Percentiles rank a stretch among this genome's conserved stretches.
Evolutionary conservation across 2,797 vertebrate genomes (phyloP).

Genomic region (Nannoperca obscura): DNA sequence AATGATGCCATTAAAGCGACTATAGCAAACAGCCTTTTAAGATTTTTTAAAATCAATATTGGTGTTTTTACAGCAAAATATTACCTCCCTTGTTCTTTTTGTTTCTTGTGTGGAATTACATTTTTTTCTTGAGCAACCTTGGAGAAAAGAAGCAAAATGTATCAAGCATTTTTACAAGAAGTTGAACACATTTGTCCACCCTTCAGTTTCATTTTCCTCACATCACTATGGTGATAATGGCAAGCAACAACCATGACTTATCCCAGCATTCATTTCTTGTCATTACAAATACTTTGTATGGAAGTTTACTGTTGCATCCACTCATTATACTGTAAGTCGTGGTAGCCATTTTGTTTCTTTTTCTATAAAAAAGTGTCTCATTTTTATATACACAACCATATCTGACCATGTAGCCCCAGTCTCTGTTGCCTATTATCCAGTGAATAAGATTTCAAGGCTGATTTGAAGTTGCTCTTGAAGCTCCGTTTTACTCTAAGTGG

Average conservation of each 20-base stretch:
- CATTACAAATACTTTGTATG: background rate
- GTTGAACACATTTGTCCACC: background rate
- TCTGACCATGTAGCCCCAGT: background rate
- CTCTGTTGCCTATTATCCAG: background rate
- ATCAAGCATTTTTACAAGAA: background rate
- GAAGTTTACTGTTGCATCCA: background rate
- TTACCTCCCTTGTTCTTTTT: slow-evolving; percentile 14
- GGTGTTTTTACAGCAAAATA: slow-evolving; percentile 28
- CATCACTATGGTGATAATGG: background rate
- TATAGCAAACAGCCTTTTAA: slow-evolving; percentile 4
- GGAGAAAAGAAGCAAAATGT: background rate
- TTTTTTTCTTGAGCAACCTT: background rate
- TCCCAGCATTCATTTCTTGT: background rate
- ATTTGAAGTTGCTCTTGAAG: slow-evolving; percentile 27
- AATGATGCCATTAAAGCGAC: slow-evolving; percentile 16
- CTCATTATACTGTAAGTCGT: background rate
- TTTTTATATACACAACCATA: background rate
- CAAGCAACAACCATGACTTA: slow-evolving; percentile 1
- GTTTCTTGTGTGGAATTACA: slow-evolving; percentile 6
- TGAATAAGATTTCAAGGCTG: slow-evolving; percentile 20
- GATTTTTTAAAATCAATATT: slow-evolving; percentile 25
- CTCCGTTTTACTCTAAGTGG: slow-evolving; percentile 30
- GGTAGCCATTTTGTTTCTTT: slow-evolving; percentile 33
- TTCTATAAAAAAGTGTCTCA: background rate
- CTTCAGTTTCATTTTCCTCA: background rate